phyloP scores from a whole-genome alignment of 2,113 vertebrate genomes.

The Apaloderma vittatum region DNA sequence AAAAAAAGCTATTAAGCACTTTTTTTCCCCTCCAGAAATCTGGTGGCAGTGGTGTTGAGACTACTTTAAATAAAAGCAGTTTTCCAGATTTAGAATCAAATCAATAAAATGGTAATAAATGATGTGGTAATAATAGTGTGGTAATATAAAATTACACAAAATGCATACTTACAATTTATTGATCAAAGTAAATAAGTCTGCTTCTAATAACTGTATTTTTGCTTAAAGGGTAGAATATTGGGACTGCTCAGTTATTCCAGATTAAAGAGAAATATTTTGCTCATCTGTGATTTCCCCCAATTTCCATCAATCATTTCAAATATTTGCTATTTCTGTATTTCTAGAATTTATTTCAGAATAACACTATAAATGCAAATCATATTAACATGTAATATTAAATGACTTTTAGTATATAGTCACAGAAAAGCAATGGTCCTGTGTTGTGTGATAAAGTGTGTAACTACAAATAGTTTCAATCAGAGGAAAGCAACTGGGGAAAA shows the following conservation, averaged over 20 bases:
- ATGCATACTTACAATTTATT: not conserved
- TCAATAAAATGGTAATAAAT: not conserved
- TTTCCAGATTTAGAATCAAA: not conserved
- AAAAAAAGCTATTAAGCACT: not conserved
- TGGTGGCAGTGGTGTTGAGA: not conserved
- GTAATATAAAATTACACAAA: not conserved
- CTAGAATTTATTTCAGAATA: slow-evolving; percentile 1
- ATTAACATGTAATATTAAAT: slow-evolving; percentile 37
- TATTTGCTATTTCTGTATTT: not conserved
- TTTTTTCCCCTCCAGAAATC: not conserved
- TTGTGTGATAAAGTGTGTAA: slow-evolving; percentile 32
- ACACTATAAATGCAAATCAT: slow-evolving; percentile 31
- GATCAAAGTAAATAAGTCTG: not conserved
- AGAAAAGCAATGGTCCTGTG: not conserved
- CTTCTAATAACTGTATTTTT: not conserved
- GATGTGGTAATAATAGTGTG: not conserved
- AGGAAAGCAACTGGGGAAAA: slow-evolving; percentile 69
- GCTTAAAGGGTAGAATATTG: not conserved
- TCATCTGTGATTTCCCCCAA: not conserved
- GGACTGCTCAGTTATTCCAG: not conserved
- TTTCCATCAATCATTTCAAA: not conserved
- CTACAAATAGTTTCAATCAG: slow-evolving; percentile 47
- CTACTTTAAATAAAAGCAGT: not conserved
- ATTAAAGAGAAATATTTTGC: not conserved
- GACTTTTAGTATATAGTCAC: slow-evolving; percentile 7